Evolutionary conservation across 2,113 vertebrate species (phyloP).

Genomic region (Perca fluviatilis): DNA sequence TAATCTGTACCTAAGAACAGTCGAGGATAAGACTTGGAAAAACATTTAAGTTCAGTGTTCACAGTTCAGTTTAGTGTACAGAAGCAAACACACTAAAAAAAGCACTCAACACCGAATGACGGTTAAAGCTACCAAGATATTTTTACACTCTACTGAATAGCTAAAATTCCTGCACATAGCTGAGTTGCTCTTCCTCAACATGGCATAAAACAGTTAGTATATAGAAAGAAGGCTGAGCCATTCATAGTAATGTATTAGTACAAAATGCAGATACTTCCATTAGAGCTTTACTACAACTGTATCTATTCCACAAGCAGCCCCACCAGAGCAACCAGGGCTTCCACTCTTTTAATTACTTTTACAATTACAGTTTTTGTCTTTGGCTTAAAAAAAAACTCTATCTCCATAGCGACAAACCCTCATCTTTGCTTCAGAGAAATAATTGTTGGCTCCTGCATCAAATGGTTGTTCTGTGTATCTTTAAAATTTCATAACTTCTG

Average conservation of each 20-base stretch:
- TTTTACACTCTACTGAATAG: slow-evolving; percentile 13
- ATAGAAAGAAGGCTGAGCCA: slow-evolving; percentile 15
- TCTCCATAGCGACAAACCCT: slow-evolving; percentile 64
- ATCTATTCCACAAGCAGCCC: slow-evolving; percentile 33
- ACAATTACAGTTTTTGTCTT: slow-evolving; percentile 48
- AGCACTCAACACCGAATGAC: slow-evolving; percentile 23
- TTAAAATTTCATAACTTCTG: slow-evolving; percentile 64
- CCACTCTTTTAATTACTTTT: slow-evolving; percentile 14
- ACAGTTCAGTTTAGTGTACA: slow-evolving; percentile 21
- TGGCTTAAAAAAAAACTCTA: slow-evolving; percentile 27
- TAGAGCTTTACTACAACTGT: slow-evolving; percentile 33
- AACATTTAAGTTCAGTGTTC: slow-evolving; percentile 18
- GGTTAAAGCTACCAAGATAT: slow-evolving; percentile 5
- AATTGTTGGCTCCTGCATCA: slow-evolving; percentile 46
- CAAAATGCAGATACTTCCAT: slow-evolving; percentile 29
- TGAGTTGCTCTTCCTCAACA: neutral
- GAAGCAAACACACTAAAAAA: slow-evolving; percentile 21
- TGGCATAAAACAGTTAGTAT: slow-evolving; percentile 12
- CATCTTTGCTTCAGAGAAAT: slow-evolving; percentile 29
- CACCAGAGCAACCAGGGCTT: slow-evolving; percentile 24
- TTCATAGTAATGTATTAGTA: slow-evolving; percentile 31
- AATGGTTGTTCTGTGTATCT: slow-evolving; percentile 62
- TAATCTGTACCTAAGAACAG: neutral
- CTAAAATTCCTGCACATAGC: slow-evolving; percentile 24
- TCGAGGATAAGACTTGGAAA: neutral